Evolutionary conservation across 1,140 invertebrate species (phyloP), one percentile per base, ranked within the genome.

Genomic region (Drosophila pseudoobscura): DNA sequence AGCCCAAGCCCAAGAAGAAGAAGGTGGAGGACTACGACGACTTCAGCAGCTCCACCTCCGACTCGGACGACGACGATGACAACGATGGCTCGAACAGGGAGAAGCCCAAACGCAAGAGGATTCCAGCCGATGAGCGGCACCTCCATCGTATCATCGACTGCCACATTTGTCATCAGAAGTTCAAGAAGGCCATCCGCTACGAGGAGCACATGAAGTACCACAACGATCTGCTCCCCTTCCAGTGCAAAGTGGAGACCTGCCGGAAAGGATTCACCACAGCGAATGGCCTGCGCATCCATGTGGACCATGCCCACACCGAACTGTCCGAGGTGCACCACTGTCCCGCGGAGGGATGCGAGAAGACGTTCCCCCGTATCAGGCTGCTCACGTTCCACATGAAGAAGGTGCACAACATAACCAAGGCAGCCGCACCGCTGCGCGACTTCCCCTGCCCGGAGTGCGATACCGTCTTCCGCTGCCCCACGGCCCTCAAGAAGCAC

Each of bases 401-500:
- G 41, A 90, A 90, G 52, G 76, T 78, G 11, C 90, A 91, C 52
- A 90, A 89, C 46, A 77, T 90, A 11, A 83, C 77, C 15, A 91
- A 91, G 72, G 80, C 80, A 6, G 65, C 78, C n/a, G 76, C 80
- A 0, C 87, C 80, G 1, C 51, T 83, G 8, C 80, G 90, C 4
- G 82, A 80, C 46, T 89, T 89, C 59, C 87, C 87, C 24, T 91
- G 90, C 47, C 74, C 69, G 2, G 90, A 91, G 55, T 91, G 90
- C 60, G 87, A 91, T 26, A 91, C 84, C 2, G 87, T 91, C 4
- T 91, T 91, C 74, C 87, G 87, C 17, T 91, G 90, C 31, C 89
- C 87, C 31, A 91, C 85, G 50, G 90, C 90, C 2, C 75, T 91
- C n/a, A 91, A 91, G 57, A 91, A 93, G 63, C 93, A 94, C 65